Evolutionary conservation across 2,113 vertebrate species (phyloP), one percentile per base, ranked within the genome.

Genomic region (Morone saxatilis): DNA sequence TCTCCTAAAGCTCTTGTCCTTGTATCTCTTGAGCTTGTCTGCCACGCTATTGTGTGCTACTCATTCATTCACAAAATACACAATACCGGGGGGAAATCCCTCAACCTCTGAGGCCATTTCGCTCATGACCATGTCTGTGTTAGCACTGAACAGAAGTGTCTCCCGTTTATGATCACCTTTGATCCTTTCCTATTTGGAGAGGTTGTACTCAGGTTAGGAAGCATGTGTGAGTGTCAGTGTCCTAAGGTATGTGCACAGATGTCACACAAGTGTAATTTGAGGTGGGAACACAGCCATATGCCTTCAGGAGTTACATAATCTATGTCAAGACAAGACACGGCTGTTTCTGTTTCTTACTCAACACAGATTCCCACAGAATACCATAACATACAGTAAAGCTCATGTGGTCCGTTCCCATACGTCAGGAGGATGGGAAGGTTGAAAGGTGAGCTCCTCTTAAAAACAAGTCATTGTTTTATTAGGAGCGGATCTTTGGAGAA

Each of bases 1-100:
- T 31, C 57, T 41, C 13, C 54, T 45, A 67, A 84, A 88, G 78
- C 84, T 88, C 69, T 82, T 36, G 77, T 83, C 53, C 71, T 76
- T 80, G 69, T 86, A 81, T 81, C 80, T 87, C 59, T 73, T 51
- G 22, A 77, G 84, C 78, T 78, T 40, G 81, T 66, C 69, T 81
- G 78, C 53, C 78, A 67, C 10, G n/a, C 69, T 83, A 91, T 92
- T 91, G 87, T 93, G n/a, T 74, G 71, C 54, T 13, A 38, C 77
- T 81, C 87, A 85, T 91, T 93, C 90, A 93, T 91, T 92, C 78
- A 88, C 86, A 88, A 81, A 90, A 81, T 22, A 76, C 80, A 91
- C 81, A 89, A 71, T 76, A 72, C 66, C 9, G 7, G 31, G 56
- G 84, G 85, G 74, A 89, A 91, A 87, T 82, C 89, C 80, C 85